Evolutionary conservation across 2,888 invertebrate species (phyloP), one percentile per base, ranked within the genome.

Genomic region (Caenorhabditis sinica): DNA sequence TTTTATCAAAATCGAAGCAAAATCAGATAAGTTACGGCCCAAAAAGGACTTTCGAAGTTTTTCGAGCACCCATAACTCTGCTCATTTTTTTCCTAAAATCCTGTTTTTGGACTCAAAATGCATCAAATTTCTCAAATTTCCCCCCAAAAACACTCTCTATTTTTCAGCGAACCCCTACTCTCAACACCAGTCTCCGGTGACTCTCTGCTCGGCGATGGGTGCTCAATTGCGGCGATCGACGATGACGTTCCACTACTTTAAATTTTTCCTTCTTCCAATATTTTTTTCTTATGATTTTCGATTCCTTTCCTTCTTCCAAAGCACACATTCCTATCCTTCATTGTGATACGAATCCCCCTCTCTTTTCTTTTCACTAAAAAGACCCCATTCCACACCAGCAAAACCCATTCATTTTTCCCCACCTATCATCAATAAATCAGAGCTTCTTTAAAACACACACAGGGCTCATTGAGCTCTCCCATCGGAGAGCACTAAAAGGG

Each of bases 171-270:
- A 11, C 11, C 40, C 40, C 51, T 69, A 25, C 36, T 69, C 40
- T 69, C 56, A 23, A 84, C 84, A 5, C 84, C 84, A 23, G 72
- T 84, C 0, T 75, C 80, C 53, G 84, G 84, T 53, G 80, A 81
- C 71, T 80, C 84, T n/a, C 58, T 79, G 8, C 79, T 83, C 45
- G 75, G 79, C 65, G 83, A 80, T 74, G 61, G 40, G 8, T 73
- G 73, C 23, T 73, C 83, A 20, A 84, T 84, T 17, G 75, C 74
- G 0, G 84, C 84, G 15, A 84, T 84, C 58, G 84, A 84, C 53
- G 84, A 84, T 53, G 84, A 84, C 30, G 30, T 84, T 58, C 84
- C 84, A n/a, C 60, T 84, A 3, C 45, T 84, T 13, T 83, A 58
- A 77, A 1, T n/a, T n/a, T n/a, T n/a, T n/a, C n/a, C n/a, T n/a